Evolutionary conservation across 2,797 vertebrate species (phyloP), one percentile per base, ranked within the genome.

Genomic region (Mareca strepera): DNA sequence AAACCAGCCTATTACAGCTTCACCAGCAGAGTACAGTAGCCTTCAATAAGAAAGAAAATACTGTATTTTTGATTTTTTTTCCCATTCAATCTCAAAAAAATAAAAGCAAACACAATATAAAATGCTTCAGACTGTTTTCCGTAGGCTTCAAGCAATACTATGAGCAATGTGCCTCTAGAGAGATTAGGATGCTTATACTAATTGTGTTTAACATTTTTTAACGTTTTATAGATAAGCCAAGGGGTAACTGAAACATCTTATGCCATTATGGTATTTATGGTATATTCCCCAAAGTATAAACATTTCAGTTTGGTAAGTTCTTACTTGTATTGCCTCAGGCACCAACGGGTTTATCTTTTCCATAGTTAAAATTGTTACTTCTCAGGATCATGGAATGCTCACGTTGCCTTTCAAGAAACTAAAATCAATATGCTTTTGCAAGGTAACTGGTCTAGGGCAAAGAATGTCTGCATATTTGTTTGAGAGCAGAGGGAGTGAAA

Each of bases 191-290:
- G 39, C 28, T 91, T 95, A 67, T 60, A 58, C 58, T 94, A 96
- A 94, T 94, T 92, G 70, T 90, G 69, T 86, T 96, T 91, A 93
- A 94, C 46, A 83, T 77, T 91, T 88, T 31, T 91, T 84, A 96
- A 69, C 8, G 0, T 66, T 93, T 87, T 80, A 87, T 90, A 92
- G 95, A 93, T 74, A 93, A 94, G 73, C 78, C 86, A 96, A 39
- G 28, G 50, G 79, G 33, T 79, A 96, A 93, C 16, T 25, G 39
- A 96, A 90, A 76, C n/a, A 72, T 77, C 87, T 76, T 77, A 11
- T 90, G 46, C 92, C 93, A 86, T 91, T 92, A 83, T 0, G 1
- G 41, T 79, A 43, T 17, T 84, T 95, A 77, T 23, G 29, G 82
- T 72, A 18, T 55, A 91, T 74, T 92, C 59, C 72, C 90, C 21